Evolutionary conservation across 2,888 invertebrate species (phyloP), one percentile per base, ranked within the genome.

Genomic region (Rhogogaster chlorosoma): DNA sequence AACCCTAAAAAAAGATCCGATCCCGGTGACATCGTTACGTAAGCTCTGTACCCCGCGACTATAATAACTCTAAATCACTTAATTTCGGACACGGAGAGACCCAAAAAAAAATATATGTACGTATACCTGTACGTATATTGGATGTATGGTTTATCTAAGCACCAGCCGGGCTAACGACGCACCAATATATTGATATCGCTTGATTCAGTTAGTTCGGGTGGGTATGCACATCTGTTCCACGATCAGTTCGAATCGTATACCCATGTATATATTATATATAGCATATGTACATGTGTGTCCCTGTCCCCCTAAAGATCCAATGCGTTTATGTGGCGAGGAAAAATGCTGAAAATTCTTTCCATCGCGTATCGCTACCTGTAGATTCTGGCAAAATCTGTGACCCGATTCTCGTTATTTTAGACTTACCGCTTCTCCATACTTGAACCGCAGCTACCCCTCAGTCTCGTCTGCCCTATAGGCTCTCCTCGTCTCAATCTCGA

Each of bases 91-190:
- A 12, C 42, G 15, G 45, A 12, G 29, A 26, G 53, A 36, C 29
- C n/a, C 7, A 32, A 38, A n/a, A 29, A 32, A 32, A 32, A 32
- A 57, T 12, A 22, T 32, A 57, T n/a, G 53, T 29, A 32, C 45
- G 45, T 45, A n/a, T n/a, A 45, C 45, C 45, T 45, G 45, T 45
- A 45, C 45, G 57, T 57, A 36, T 53, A 57, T 78, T 61, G 36
- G 80, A 80, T 38, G 26, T 38, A 61, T 45, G 45, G n/a, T 80
- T 80, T 80, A 80, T 80, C 80, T 57, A 29, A 80, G 57, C 49
- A 53, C 49, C 53, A 49, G 53, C 53, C 29, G 53, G 26, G 77
- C 77, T 77, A 77, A 77, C 77, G 77, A 77, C 77, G 49, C 32
- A 77, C 77, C 29, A 53, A 49, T 53, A 49, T 53, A 53, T 77